A percentile compares a stretch with the other conserved stretches of the same genome.
Conservation (phyloP, 92 coral and sea anemone species). For the Paramuricea clavata region DNA sequence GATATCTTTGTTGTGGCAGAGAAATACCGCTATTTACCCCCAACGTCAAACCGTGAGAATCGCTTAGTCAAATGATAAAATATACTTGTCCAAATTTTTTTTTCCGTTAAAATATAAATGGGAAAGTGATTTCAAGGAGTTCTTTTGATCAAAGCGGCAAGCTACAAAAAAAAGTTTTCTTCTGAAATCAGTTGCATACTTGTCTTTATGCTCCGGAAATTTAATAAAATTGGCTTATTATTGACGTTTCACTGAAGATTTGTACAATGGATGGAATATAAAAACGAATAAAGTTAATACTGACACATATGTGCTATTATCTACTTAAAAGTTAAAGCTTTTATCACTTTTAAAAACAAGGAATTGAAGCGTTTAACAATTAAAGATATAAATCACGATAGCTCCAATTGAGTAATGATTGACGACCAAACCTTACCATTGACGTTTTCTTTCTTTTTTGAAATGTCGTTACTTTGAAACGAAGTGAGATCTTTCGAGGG, state of each 20-base stretch:
- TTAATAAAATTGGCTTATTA: slow-evolving; percentile 3
- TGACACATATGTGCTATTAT: slow-evolving; percentile 44
- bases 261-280: slow-evolving; percentile 36
- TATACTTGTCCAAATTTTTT: neutral
- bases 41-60: slow-evolving; percentile 42
- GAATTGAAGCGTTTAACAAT: slow-evolving; percentile 32
- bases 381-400: slow-evolving; percentile 41
- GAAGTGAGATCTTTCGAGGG: slow-evolving; percentile 10
- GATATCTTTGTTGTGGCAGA: slow-evolving; percentile 48
- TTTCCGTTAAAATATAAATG: neutral
- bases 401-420: slow-evolving; percentile 28
- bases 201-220: neutral
- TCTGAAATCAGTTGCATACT: neutral
- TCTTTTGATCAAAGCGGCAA: neutral
- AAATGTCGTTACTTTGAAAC: slow-evolving; percentile 1
- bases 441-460: slow-evolving; percentile 6
- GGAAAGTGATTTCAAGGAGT: neutral
- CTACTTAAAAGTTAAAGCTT: slow-evolving; percentile 58
- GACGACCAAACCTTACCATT: slow-evolving; percentile 19
- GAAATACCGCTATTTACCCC: slow-evolving; percentile 36
- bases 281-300: slow-evolving; percentile 37
- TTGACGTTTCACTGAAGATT: neutral
- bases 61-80: neutral
- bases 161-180: neutral
- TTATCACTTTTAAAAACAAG: slow-evolving; percentile 48